Evolutionary conservation across 2,797 vertebrate genomes (phyloP).

Genomic region (Dendrocincla tyrannina): DNA sequence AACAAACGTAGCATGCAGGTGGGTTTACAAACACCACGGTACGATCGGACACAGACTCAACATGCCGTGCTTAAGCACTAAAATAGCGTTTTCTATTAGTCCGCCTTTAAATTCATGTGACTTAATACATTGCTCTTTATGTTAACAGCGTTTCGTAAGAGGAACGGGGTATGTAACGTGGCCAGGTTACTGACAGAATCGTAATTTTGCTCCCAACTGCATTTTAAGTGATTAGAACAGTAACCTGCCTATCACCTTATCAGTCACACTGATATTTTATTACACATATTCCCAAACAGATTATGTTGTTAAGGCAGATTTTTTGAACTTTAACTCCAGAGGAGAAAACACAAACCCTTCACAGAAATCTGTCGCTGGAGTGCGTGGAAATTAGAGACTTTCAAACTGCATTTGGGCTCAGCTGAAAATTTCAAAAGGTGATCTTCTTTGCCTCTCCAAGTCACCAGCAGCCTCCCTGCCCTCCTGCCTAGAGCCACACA

Average conservation of each 20-base stretch:
- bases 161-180: rapidly evolving
- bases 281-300: background rate
- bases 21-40: background rate
- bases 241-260: constrained; percentile 44
- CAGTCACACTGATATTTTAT: background rate
- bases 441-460: background rate
- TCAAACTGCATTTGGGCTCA: background rate
- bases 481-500: background rate
- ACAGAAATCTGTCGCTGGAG: background rate
- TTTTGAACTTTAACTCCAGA: background rate
- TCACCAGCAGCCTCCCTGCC: background rate
- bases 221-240: constrained; percentile 12
- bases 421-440: background rate
- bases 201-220: background rate
- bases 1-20: rapidly evolving
- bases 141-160: rapidly evolving
- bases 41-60: background rate
- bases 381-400: background rate
- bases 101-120: background rate
- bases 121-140: background rate
- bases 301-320: background rate
- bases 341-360: background rate
- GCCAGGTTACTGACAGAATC: background rate
- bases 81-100: background rate
- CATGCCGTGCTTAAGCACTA: background rate